These are phyloP conservation scores for Brachypalpus laphriformis DNA, from an alignment of 2,888 invertebrate genomes.

Conservation along the genomic window DNA sequence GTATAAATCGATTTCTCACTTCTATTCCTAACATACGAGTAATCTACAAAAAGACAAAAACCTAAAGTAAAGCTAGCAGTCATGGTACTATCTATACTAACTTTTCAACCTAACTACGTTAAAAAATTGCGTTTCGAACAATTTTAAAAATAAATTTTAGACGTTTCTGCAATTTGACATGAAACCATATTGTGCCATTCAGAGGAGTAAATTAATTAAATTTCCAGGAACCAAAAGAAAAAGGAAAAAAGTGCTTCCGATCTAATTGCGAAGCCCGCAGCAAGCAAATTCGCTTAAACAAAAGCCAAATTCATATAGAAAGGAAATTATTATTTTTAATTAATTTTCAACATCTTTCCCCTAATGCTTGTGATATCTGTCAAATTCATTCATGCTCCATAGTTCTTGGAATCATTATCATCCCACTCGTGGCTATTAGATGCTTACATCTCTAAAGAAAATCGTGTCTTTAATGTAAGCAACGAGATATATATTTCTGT, in stretches of 20 bases:
- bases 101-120: too few species aligned
- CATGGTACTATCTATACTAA: too few species aligned
- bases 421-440: not conserved
- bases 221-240: not conserved
- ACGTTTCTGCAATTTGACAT: not conserved
- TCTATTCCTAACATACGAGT: too few species aligned
- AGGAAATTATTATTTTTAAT: conserved; percentile 35
- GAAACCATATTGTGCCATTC: too few species aligned
- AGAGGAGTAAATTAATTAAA: not conserved
- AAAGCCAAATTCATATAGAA: conserved; percentile 1
- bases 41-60: too few species aligned
- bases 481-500: conserved; percentile 11
- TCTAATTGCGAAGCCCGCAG: not conserved
- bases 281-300: conserved; percentile 11
- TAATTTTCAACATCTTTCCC: conserved; percentile 29
- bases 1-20: too few species aligned
- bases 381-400: not conserved
- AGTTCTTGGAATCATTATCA: not conserved
- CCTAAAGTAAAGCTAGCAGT: too few species aligned
- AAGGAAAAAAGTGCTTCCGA: not conserved
- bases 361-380: not conserved
- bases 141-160: too few species aligned
- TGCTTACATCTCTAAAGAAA: conserved; percentile 11
- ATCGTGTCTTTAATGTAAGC: conserved; percentile 57
- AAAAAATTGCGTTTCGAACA: too few species aligned